Evolutionary conservation across 2,113 vertebrate species (phyloP), one percentile per base, ranked within the genome.

Genomic region (Nibea coibor): DNA sequence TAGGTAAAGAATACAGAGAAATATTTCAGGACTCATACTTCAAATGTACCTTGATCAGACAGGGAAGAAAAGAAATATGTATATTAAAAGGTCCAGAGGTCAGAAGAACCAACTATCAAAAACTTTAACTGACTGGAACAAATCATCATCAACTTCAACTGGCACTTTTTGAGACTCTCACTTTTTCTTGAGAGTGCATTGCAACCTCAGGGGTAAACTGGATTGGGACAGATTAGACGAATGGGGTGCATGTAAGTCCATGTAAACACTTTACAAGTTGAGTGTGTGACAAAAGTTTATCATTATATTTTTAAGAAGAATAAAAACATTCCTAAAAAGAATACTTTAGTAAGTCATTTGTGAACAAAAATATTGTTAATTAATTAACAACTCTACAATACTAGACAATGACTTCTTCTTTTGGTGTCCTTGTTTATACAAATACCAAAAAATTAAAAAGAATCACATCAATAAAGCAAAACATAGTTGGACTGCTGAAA

Each of bases 81-180:
- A 42, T 64, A 79, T 63, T 22, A 83, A 17, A 73, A 28, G 57
- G 19, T 17, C 48, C 19, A 53, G n/a, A 56, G 61, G 48, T 67
- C 78, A 66, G 54, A 62, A 9, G 68, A 74, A 28, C 35, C 35
- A 50, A 48, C 10, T 10, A 51, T 31, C 3, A 71, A 42, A 24
- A 24, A 57, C 17, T 63, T 43, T 45, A 10, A 59, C 59, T 51
- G 45, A 59, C 17, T 62, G 35, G 2, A 71, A 78, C 47, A 69
- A 19, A 70, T 43, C 12, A 39, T 59, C 20, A 51, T 22, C 22
- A 47, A n/a, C 26, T 14, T 50, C 31, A 35, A 22, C 28, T 16
- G 76, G 35, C 19, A 9, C 22, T 1, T 6, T 48, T 22, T 35
- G 35, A 2, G 31, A 35, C 31, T 28, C 28, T 31, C 31, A 31